phyloP scores from a whole-genome alignment of 37 sponge, comb jelly and placozoan species.

The Cladorhizidae sp. region DNA sequence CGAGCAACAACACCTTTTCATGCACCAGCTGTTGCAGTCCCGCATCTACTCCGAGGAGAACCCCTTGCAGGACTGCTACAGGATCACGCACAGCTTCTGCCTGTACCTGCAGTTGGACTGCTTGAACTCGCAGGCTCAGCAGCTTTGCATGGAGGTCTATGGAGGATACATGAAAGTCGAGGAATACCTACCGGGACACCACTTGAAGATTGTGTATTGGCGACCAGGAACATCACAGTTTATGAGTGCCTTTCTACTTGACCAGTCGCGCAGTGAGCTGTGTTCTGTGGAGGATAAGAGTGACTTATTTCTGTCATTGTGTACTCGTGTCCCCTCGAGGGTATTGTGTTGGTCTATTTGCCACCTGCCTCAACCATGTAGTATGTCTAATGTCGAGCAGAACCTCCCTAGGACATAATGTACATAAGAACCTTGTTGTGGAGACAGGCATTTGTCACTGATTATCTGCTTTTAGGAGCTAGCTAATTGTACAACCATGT shows the following conservation, averaged over 20 bases:
- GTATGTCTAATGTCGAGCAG: too few species aligned
- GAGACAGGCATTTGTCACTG: too few species aligned
- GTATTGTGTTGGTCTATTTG: too few species aligned
- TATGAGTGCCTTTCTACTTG: slow-evolving; percentile 32
- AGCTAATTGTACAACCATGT: too few species aligned
- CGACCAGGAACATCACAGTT: slow-evolving; percentile 18
- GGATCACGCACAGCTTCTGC: slow-evolving; percentile 72
- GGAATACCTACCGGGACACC: slow-evolving; percentile 57
- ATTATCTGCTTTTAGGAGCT: too few species aligned
- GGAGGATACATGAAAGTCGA: slow-evolving; percentile 64
- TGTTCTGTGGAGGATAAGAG: too few species aligned
- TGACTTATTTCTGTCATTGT: too few species aligned
- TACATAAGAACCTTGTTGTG: too few species aligned
- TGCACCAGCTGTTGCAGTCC: slow-evolving; percentile 85
- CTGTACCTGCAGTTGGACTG: slow-evolving; percentile 71
- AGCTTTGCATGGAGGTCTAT: slow-evolving; percentile 27
- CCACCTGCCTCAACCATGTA: too few species aligned
- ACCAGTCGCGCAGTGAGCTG: slow-evolving; percentile 15
- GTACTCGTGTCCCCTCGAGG: too few species aligned
- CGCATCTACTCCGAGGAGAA: slow-evolving; percentile 70
- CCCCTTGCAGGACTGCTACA: slow-evolving; percentile 71
- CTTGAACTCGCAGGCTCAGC: slow-evolving; percentile 54
- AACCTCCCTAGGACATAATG: too few species aligned
- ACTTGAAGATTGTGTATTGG: slow-evolving; percentile 66
- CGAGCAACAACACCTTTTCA: slow-evolving; percentile 48